These are phyloP conservation scores for Dendropsophus ebraccatus DNA, from an alignment of 2,113 vertebrate species.

Conservation along the genomic window DNA sequence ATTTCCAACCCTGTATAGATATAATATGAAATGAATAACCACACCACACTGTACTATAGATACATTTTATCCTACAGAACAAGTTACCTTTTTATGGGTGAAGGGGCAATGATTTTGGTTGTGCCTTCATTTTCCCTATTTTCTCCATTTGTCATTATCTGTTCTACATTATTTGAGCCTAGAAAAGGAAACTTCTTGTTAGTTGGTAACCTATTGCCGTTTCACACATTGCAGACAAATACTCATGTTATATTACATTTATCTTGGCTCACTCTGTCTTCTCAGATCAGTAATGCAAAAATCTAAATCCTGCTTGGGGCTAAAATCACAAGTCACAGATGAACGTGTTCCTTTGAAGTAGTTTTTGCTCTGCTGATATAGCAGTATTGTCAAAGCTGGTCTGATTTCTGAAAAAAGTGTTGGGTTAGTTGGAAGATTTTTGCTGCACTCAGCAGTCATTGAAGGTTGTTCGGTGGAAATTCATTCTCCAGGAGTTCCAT, in stretches of 20 bases:
- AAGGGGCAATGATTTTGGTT: slow-evolving; percentile 77
- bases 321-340: slow-evolving; percentile 29
- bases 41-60: neutral
- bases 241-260: slow-evolving; percentile 5
- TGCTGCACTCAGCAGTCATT: slow-evolving; percentile 48
- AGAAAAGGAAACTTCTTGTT: neutral
- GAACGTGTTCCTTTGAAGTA: slow-evolving; percentile 46
- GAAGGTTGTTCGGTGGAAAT: slow-evolving; percentile 25
- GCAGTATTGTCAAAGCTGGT: slow-evolving; percentile 45
- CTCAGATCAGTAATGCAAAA: slow-evolving; percentile 39
- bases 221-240: neutral
- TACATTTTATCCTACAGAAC: too few relatives aligned
- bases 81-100: slow-evolving; percentile 78
- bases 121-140: slow-evolving; percentile 76
- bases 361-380: slow-evolving; percentile 16
- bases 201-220: neutral
- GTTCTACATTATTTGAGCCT: slow-evolving; percentile 73
- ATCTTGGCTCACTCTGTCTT: slow-evolving; percentile 4
- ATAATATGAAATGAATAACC: neutral
- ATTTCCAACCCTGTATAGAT: neutral
- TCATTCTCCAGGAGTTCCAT: slow-evolving; percentile 10
- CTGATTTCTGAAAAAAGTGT: slow-evolving; percentile 39
- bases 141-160: slow-evolving; percentile 67
- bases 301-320: slow-evolving; percentile 41
- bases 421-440: slow-evolving; percentile 28